Percentiles rank a stretch among this genome's conserved stretches.
phyloP scores from a whole-genome alignment of 2,113 vertebrate genomes.

The Lepus americanus region DNA sequence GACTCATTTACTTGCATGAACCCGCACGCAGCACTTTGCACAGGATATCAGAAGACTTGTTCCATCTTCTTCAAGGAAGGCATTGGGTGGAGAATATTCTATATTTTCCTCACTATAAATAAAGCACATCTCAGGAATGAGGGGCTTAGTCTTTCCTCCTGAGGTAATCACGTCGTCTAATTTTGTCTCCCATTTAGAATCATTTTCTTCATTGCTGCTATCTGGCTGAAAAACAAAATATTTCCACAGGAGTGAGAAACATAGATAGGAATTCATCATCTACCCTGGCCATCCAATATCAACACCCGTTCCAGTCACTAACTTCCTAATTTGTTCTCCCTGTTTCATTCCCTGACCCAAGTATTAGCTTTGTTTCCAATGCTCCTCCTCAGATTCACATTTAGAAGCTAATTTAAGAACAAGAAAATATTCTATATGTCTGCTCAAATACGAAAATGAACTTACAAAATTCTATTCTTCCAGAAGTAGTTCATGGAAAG shows the following conservation, averaged over 20 bases:
- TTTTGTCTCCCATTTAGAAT: constrained; percentile 78
- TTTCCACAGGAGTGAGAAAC: constrained; percentile 72
- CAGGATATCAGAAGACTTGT: constrained; percentile 95
- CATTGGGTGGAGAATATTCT: constrained; percentile 92
- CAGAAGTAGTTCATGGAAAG: not conserved
- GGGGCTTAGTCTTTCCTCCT: constrained; percentile 90
- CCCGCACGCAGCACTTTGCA: constrained; percentile 92
- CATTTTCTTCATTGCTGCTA: constrained; percentile 87
- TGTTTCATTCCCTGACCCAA: not conserved
- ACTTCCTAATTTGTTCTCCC: not conserved
- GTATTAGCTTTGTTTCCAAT: not conserved
- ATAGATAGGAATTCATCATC: not conserved
- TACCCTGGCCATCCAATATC: not conserved
- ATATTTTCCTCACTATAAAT: constrained; percentile 94
- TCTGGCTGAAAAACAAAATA: constrained; percentile 90
- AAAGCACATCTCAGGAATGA: constrained; percentile 98
- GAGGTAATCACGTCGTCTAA: constrained; percentile 73
- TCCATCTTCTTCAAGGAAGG: constrained; percentile 95
- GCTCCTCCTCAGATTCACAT: not conserved
- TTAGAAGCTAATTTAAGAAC: not conserved
- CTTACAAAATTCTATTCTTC: not conserved
- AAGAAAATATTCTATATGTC: not conserved
- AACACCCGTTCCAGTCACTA: not conserved
- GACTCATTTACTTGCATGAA: constrained; percentile 96
- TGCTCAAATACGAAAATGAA: not conserved